A percentile compares a stretch with the other conserved stretches of the same genome.
Conservation (phyloP, 1,140 invertebrate genomes). For the Dendrolimus punctatus region DNA sequence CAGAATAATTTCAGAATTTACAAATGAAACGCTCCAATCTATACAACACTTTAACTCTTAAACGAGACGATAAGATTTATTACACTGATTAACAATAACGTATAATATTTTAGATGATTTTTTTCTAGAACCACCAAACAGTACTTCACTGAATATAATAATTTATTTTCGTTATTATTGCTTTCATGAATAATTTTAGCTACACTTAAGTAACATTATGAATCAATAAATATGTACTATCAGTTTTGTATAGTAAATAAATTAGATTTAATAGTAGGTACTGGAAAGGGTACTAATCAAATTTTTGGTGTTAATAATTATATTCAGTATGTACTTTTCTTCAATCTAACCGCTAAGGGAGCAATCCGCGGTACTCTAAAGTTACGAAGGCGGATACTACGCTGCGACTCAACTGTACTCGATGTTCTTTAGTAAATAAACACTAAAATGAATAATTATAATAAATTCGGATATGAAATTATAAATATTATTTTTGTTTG, state of each 20-base stretch:
- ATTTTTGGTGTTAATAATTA: constrained; percentile 24
- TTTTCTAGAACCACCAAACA: constrained; percentile 54
- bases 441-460: no score
- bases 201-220: no score
- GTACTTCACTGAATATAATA: constrained; percentile 49
- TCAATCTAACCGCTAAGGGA: constrained; percentile 60
- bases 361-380: constrained; percentile 52
- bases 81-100: constrained; percentile 69
- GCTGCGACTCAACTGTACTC: constrained; percentile 45
- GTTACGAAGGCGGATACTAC: constrained; percentile 58
- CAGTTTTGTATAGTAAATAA: neutral
- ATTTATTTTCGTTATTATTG: constrained; percentile 1
- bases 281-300: no score
- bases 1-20: constrained; percentile 67
- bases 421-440: neutral
- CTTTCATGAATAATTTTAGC: neutral
- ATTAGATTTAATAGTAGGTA: neutral
- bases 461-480: no score
- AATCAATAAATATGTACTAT: no score
- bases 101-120: constrained; percentile 47
- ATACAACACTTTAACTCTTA: constrained; percentile 71
- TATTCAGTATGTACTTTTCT: constrained; percentile 39
- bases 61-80: constrained; percentile 67
- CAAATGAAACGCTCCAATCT: constrained; percentile 65
- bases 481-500: no score